Evolutionary conservation across 2,888 invertebrate species (phyloP).

Genomic region (Gymnoscelis rufifasciata): DNA sequence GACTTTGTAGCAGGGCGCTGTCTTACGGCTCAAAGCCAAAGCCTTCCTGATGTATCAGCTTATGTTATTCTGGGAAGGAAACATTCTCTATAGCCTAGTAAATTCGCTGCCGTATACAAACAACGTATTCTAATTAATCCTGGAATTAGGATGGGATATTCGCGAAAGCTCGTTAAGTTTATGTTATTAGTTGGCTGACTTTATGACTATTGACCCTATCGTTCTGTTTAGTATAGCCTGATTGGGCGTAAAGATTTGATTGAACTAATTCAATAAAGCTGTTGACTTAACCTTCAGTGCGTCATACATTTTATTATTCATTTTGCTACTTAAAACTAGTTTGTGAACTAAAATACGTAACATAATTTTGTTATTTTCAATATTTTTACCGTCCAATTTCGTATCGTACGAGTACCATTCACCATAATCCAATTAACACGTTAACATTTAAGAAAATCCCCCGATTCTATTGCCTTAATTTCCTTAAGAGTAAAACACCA

Average conservation of each 20-base stretch:
- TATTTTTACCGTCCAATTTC: too few relatives aligned
- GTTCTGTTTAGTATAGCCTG: conserved; percentile 30
- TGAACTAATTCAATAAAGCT: conserved; percentile 36
- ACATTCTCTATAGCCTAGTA: not conserved
- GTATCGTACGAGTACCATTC: too few relatives aligned
- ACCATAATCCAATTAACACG: too few relatives aligned
- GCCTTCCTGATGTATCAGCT: not conserved
- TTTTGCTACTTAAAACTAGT: too few relatives aligned
- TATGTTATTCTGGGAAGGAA: not conserved
- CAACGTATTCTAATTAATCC: conserved; percentile 25
- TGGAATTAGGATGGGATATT: conserved; percentile 23
- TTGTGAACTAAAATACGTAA: too few relatives aligned
- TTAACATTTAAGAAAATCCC: too few relatives aligned
- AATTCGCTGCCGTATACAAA: conserved; percentile 13
- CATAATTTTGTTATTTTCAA: too few relatives aligned
- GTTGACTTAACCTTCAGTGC: conserved; percentile 14
- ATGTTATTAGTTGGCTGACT: conserved; percentile 28
- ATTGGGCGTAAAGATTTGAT: conserved; percentile 32
- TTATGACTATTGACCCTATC: conserved; percentile 31
- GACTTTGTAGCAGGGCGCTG: not conserved
- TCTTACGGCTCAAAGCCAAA: not conserved
- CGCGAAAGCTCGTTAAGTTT: conserved; percentile 26
- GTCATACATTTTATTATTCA: too few relatives aligned
- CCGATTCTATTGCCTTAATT: too few relatives aligned
- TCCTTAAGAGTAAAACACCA: too few relatives aligned